Evolutionary conservation across 1,140 invertebrate species (phyloP), one percentile per base, ranked within the genome.

Genomic region (Mizuhopecten yessoensis): DNA sequence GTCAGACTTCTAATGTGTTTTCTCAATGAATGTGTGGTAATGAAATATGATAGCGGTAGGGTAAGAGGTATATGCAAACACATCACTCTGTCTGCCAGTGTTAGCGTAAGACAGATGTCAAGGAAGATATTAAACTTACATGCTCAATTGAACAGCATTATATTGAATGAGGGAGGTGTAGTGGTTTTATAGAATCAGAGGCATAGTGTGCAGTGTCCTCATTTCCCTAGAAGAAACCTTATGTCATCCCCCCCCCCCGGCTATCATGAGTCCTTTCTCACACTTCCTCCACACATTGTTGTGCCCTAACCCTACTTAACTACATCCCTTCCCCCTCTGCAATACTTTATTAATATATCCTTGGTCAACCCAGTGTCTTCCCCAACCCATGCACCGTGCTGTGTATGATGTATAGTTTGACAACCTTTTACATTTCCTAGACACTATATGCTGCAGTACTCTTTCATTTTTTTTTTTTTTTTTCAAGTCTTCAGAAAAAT

Each of bases 61-160:
- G 57, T 9, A 2, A 39, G 17, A 17, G 42, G 17, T 7, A 45
- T 75, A 75, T 75, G 23, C 17, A n/a, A 29, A 11, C 45, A 75
- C 57, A 75, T 75, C 57, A 29, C 23, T 3, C 57, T 75, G 57
- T 11, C 57, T 75, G 57, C n/a, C 57, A 75, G 1, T 75, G 57
- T 75, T n/a, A 17, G 9, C 57, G 57, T 29, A 29, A 75, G 57
- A 17, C 57, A 75, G 57, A 75, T 75, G 57, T 75, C 57, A 75
- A n/a, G 57, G n/a, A n/a, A 75, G 57, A 75, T 75, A 75, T 75
- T 75, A 29, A 75, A 75, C n/a, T 75, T 75, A 75, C 57, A 75
- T 29, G n/a, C 57, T 75, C n/a, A 29, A 75, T 75, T 75, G 57
- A 75, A 75, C 57, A 75, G n/a, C 57, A 75, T 75, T 29, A 49